These are phyloP conservation scores for Heteropelma amictum DNA, from an alignment of 2,888 invertebrate species.

Conservation along the genomic window DNA sequence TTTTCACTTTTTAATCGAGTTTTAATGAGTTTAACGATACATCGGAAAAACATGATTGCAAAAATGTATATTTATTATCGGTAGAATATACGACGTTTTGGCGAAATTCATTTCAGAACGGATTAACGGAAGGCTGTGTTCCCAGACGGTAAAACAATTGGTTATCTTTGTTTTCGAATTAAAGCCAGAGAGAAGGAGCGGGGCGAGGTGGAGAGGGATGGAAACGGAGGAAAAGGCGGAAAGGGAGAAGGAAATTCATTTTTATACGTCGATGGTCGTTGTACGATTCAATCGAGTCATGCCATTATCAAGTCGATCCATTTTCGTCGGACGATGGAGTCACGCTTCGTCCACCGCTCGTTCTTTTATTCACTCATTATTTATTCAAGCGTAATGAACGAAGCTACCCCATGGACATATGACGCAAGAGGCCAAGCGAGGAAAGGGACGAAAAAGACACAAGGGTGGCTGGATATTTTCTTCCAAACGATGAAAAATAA, in stretches of 20 bases:
- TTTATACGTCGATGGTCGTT: slow-evolving; percentile 29
- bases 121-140: not conserved
- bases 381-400: slow-evolving; percentile 60
- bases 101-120: not conserved
- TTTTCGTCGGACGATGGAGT: slow-evolving; percentile 55
- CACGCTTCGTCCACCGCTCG: slow-evolving; percentile 44
- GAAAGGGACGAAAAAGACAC: not conserved
- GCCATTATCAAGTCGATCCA: slow-evolving; percentile 54
- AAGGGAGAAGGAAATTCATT: slow-evolving; percentile 17
- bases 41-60: no score
- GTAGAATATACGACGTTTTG: not conserved
- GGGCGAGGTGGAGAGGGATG: slow-evolving; percentile 13
- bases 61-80: not conserved
- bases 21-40: no score
- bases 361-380: slow-evolving; percentile 47
- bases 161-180: slow-evolving; percentile 22
- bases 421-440: slow-evolving; percentile 4
- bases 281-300: slow-evolving; percentile 51
- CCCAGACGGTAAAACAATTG: slow-evolving; percentile 18
- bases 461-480: not conserved
- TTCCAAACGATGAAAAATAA: not conserved
- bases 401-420: slow-evolving; percentile 42
- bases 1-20: no score
- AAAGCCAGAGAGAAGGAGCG: not conserved
- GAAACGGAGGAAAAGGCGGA: slow-evolving; percentile 8